Evolutionary conservation across 2,113 vertebrate genomes (phyloP).

Genomic region (Nothobranchius kuhntae): DNA sequence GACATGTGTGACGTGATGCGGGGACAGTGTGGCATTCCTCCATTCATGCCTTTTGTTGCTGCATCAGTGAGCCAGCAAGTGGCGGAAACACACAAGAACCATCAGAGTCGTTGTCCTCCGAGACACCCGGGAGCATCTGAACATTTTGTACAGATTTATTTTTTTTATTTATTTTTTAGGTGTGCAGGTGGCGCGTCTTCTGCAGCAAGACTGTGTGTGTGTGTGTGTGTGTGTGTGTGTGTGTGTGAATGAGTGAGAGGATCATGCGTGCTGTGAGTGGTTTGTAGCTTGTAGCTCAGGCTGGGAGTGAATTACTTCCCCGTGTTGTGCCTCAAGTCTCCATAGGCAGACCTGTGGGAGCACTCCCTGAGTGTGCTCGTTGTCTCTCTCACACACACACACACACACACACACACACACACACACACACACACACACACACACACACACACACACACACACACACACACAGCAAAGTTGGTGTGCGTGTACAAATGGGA

Average conservation of each 20-base stretch:
- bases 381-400: background rate
- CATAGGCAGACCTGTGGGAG: slow-evolving; percentile 45
- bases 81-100: slow-evolving; percentile 1
- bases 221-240: slow-evolving; percentile 20
- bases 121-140: slow-evolving; percentile 7
- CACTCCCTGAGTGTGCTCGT: slow-evolving; percentile 1
- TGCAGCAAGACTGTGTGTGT: slow-evolving; percentile 38
- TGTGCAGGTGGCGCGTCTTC: slow-evolving; percentile 38
- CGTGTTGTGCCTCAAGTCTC: slow-evolving; percentile 52
- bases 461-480: background rate
- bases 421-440: slow-evolving; percentile 1
- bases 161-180: slow-evolving; percentile 5
- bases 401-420: background rate
- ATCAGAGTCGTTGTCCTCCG: slow-evolving; percentile 5
- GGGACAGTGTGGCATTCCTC: slow-evolving; percentile 22
- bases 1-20: slow-evolving; percentile 37
- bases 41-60: slow-evolving; percentile 61
- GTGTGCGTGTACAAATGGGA: slow-evolving; percentile 25
- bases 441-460: slow-evolving; percentile 7
- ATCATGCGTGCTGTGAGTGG: slow-evolving; percentile 21
- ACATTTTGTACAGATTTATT: slow-evolving; percentile 19
- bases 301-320: slow-evolving; percentile 61
- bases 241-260: slow-evolving; percentile 33
- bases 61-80: slow-evolving; percentile 21
- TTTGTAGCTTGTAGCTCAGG: slow-evolving; percentile 37